Evolutionary conservation across 2,797 vertebrate species (phyloP), one percentile per base, ranked within the genome.

Genomic region (Enteromius radiatus): DNA sequence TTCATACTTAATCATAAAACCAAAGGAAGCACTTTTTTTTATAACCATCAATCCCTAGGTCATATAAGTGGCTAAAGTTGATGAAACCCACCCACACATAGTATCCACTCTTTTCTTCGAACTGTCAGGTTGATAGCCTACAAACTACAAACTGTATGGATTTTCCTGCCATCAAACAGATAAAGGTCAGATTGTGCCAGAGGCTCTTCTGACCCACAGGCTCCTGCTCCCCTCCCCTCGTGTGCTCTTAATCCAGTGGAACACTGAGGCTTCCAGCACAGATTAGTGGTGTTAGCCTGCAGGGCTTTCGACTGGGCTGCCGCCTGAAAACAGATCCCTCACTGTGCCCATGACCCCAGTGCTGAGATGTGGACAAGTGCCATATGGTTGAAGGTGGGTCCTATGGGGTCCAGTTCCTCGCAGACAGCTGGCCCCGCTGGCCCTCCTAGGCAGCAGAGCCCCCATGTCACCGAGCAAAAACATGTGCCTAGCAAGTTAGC

Each of bases 391-490:
- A 63, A 81, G 73, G 76, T 86, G 85, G 87, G 76, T 86, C 84
- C 77, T 86, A 56, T 23, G 75, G 88, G 89, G 82, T 93, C 90
- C 85, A 89, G 89, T 93, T 94, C 91, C 91, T 90, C 73, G 6
- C 69, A 88, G 91, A 92, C 93, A 95, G 93, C 92, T 95, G 93
- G 91, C 90, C 89, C 65, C 67, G 71, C 63, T 74, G 71, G 80
- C 80, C 75, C 79, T 69, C 85, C 78, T 81, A 41, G 73, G 74
- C 83, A 52, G 63, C 84, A 80, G 59, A 76, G 68, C 65, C 76
- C 71, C 69, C 79, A 80, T 56, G 80, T 82, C 86, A 49, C 67
- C 64, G 81, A 83, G 75, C 70, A 84, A 84, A 78, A 85, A 88
- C 81, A 84, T 88, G 87, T 81, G 81, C 83, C 10, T 59, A 52